Base-by-base conservation (phyloP, 2,113 vertebrate species). In the Eolophus roseicapilla region DNA sequence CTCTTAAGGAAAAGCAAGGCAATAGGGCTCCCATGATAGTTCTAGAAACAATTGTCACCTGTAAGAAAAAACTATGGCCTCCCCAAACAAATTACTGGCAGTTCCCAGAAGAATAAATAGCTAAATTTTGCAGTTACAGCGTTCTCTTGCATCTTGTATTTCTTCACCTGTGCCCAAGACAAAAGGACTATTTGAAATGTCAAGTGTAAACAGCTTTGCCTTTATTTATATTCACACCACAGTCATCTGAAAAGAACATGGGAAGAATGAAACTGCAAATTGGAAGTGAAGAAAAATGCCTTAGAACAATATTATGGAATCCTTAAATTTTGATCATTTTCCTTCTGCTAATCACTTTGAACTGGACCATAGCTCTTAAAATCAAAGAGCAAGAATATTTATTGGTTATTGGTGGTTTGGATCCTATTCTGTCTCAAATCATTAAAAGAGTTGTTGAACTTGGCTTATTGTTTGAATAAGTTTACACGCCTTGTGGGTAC, bases 21-120 rank as follows among this genome's bases (percentile, higher is more conserved):
- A 49, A 4, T 1, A 49, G 4, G 16, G 3, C 3, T 71, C 29
- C 13, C 17, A n/a, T 3, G 6, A 37, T 9, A 1, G 7, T 37
- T 67, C 39, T 44, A 49, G 82, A 93, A 87, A 82, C 0, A 49
- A 20, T 13, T 59, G 21, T 35, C 39, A 71, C 5, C 17, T 31
- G 8, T 21, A 64, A 87, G 43, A 81, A 49, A 59, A 86, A 88
- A 63, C 21, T 44, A 13, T n/a, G 18, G 49, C 9, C 7, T 67
- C 31, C 37, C 14, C 55, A 33, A 13, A 67, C 0, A 71, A 69
- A 79, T 46, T 60, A 43, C 8, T 35, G 16, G 7, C 27, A 69
- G 10, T 57, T 86, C 12, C 37, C 44, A 85, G 35, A 37, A 53
- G 57, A 93, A 64, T 21, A 43, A 55, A 55, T 9, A 65, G 44